Evolutionary conservation across 2,113 vertebrate genomes (phyloP), one percentile per base, ranked within the genome.

Genomic region (Bagarius yarrelli): DNA sequence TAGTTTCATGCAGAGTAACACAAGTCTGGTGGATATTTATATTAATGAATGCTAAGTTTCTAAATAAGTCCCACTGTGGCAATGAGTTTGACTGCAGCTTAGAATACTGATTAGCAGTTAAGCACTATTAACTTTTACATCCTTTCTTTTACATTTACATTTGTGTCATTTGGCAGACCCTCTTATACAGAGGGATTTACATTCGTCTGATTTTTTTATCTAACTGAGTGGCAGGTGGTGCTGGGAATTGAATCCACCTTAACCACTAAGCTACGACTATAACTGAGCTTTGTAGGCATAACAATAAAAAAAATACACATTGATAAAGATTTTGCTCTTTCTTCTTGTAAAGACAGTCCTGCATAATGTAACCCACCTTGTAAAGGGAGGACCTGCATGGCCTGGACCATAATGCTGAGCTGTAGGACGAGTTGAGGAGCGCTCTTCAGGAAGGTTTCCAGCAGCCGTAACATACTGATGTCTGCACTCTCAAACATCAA

Each of bases 371-470:
- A 85, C 96, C 95, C 87, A 99, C 98, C 97, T 86, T 97, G 96
- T 78, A 99, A 90, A 0, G 96, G 95, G 81, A 94, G 89, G 5
- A 95, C 89, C 82, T 88, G 81, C 63, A 87, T 92, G 83, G 90
- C 90, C 80, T 96, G 92, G 85, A 98, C 89, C 94, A 98, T 95
- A 89, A 99, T 97, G 93, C 95, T 97, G 86, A 99, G 96, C 94
- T 99, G 97, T 91, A 99, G 92, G 72, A 99, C 97, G 0, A 99
- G 95, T 92, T 99, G 98, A n/a, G 98, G 98, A 3, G 97, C 98
- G 18, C 96, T 99, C 93, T 98, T 98, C 87, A 99, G 93, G 90
- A 99, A 99, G 87, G 96, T 96, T 93, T 99, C 97, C 72, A 99
- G 94, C 72, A 99, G 94, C 14, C 97, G 93, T 87, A 99, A 92